Conservation (phyloP, 2,797 vertebrate genomes). For the Ctenopoma multispine region DNA sequence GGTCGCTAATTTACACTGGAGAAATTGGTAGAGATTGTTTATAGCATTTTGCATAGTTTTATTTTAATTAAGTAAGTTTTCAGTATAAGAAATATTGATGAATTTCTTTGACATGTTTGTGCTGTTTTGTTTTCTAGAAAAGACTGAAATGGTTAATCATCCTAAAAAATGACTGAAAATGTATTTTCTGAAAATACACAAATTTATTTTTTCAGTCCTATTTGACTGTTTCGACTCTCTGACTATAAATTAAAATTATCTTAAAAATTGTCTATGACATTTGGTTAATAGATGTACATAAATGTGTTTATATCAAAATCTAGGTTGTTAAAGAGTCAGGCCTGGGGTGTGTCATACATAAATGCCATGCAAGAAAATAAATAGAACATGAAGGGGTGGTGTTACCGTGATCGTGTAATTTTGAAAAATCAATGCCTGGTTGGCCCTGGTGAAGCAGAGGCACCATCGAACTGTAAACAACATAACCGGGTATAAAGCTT, state of each 20-base stretch:
- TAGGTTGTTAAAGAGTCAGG: slow-evolving; percentile 14
- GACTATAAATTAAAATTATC: not conserved
- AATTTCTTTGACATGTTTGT: no score
- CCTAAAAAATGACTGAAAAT: not conserved
- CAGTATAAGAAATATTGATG: no score
- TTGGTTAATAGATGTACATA: slow-evolving; percentile 17
- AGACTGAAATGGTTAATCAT: no score
- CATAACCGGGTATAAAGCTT: slow-evolving; percentile 51
- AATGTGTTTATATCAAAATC: slow-evolving; percentile 11
- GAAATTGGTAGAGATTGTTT: not conserved
- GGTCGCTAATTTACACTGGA: not conserved
- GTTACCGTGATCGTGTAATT: slow-evolving; percentile 30
- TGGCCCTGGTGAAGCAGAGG: slow-evolving; percentile 29
- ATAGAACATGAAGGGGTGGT: slow-evolving; percentile 15
- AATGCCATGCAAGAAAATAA: not conserved
- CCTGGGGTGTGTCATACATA: slow-evolving; percentile 1
- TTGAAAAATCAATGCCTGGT: slow-evolving; percentile 51
- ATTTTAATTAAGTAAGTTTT: no score
- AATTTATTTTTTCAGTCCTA: not conserved
- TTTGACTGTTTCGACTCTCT: not conserved
- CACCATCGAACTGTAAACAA: slow-evolving; percentile 54
- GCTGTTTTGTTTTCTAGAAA: no score
- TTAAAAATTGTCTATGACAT: not conserved
- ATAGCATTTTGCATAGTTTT: no score
- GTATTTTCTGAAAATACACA: not conserved